Evolutionary conservation across 1,140 invertebrate species (phyloP), one percentile per base, ranked within the genome.

Genomic region (Lethrus apterus): DNA sequence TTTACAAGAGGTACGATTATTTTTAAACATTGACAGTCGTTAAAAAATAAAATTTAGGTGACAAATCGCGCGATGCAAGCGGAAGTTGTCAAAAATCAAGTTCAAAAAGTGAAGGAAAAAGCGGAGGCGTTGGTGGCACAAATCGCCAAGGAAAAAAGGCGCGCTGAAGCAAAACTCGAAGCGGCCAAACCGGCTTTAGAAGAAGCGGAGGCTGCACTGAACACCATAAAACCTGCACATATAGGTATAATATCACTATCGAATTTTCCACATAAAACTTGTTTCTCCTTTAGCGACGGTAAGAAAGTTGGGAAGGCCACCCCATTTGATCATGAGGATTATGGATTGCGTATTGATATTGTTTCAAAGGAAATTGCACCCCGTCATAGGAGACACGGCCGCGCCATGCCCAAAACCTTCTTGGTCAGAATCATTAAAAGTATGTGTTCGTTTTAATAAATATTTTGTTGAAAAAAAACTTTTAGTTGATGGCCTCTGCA

Each of bases 331-430:
- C 56, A 96, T 96, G 93, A 77, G 93, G 54, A 96, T 98, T 52
- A 97, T 98, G 93, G 94, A 97, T 60, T 93, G 89, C 62, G 93
- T 96, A 1, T 66, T 97, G 33, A 86, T 98, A 48, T 68, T 98
- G 2, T 97, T 97, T 64, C 90, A 94, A 72, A 76, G 88, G 52
- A 86, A 84, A 70, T 70, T 92, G 33, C 82, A 92, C 64, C 75
- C 87, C 0, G 77, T 90, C 3, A 80, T 84, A 57, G 72, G 80
- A 9, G 94, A 98, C 65, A 78, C 82, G 7, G 77, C 85, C 13
- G 81, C 81, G 4, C 76, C 83, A 1, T 93, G 86, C 68, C 83
- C 89, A 0, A 95, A 94, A 67, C 92, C 93, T 13, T 95, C 92
- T 0, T 97, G 94, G 93, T 78, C 82, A 0, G 92, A 96, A 66